Base-by-base conservation (phyloP, 2,888 invertebrate genomes). In the Mimumesa dahlbomi region DNA sequence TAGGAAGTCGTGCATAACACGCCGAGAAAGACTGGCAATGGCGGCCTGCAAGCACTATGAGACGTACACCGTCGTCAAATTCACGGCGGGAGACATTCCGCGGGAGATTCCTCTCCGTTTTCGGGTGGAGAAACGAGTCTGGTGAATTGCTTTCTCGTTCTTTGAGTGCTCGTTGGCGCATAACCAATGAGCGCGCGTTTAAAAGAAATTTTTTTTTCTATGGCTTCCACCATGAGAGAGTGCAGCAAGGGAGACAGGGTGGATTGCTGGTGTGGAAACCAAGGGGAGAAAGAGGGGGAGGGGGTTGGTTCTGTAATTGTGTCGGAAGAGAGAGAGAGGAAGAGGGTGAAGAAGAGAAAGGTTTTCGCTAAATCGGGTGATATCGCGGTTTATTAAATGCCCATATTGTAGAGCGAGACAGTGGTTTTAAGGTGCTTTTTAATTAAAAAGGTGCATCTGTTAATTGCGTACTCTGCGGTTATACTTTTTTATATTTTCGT, bases 121-220 rank as follows among this genome's bases (percentile, higher is more conserved):
- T n/a, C n/a, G 56, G 25, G n/a, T 22, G 59, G 21, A 50, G 56
- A 36, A 59, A 56, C 50, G 69, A 56, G 69, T 62, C 58, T 66
- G 54, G 40, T 63, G 62, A 59, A 73, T 69, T 69, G 70, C 70
- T 59, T n/a, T 43, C 53, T 69, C 62, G 56, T 69, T 69, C 70
- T 72, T 72, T 70, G 71, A 63, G 58, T 54, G 71, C 58, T 70
- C 71, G 58, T 50, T 64, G 63, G 71, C 71, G 71, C 71, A 70
- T 72, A 59, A 71, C 70, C 70, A 62, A 71, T 69, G 70, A 72
- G 50, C 63, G 58, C 43, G 49, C 63, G 58, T 70, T 72, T 72
- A 72, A n/a, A 72, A 72, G 70, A 63, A 50, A 59, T 70, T 72
- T 70, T 70, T 72, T 70, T 50, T 52, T 16, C 21, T 42, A 21